phyloP scores from a whole-genome alignment of 1,140 invertebrate species.

The Spodoptera litura region DNA sequence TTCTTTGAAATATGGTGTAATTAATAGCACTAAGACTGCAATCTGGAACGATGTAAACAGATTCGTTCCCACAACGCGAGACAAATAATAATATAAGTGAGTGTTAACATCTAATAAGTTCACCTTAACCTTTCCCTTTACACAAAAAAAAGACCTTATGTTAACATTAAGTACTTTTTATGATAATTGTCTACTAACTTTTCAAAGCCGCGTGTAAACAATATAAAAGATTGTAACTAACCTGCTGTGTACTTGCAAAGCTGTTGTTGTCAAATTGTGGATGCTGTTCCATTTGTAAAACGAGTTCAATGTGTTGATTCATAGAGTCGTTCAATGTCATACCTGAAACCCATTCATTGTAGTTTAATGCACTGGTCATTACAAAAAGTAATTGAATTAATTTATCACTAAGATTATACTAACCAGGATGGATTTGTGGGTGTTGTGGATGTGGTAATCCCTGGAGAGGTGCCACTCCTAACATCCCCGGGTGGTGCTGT shows the following conservation, averaged over 20 bases:
- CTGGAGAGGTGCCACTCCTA: slow-evolving; percentile 82
- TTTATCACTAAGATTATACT: slow-evolving; percentile 24
- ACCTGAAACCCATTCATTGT: slow-evolving; percentile 69
- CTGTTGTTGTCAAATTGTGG: slow-evolving; percentile 85
- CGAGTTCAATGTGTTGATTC: slow-evolving; percentile 85
- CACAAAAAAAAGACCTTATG: no score
- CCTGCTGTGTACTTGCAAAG: slow-evolving; percentile 84
- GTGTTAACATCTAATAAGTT: no score
- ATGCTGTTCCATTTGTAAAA: slow-evolving; percentile 86
- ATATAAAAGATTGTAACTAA: slow-evolving; percentile 45
- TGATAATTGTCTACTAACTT: neutral
- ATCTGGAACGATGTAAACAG: no score
- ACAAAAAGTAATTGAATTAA: neutral
- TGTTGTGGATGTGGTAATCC: slow-evolving; percentile 88
- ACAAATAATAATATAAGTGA: no score
- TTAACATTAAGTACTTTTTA: neutral
- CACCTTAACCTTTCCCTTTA: no score
- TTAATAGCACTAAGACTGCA: no score
- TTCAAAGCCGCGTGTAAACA: no score
- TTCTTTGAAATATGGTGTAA: no score
- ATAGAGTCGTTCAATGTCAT: slow-evolving; percentile 85
- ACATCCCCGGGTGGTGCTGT: slow-evolving; percentile 85
- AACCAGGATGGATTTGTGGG: slow-evolving; percentile 88
- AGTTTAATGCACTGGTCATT: neutral
- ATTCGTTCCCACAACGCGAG: no score